Evolutionary conservation across 2,888 invertebrate species (phyloP), one percentile per base, ranked within the genome.

Genomic region (Meloe dianella): DNA sequence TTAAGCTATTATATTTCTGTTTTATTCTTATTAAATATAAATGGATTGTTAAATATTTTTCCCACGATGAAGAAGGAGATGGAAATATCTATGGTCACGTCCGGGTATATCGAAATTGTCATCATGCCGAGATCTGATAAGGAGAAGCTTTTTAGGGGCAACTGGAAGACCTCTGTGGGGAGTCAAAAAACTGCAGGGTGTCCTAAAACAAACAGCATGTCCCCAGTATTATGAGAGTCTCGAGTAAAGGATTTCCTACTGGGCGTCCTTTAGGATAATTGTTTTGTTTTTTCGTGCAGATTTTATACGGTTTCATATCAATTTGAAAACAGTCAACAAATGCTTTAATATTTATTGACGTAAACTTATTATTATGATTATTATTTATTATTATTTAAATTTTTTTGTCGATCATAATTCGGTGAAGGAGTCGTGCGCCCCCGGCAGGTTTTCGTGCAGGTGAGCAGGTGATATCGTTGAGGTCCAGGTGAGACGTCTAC

Each of bases 101-200:
- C 69, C 63, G 80, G 77, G 79, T 75, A 79, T 79, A 80, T 81
- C 78, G 80, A 78, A 83, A 83, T 83, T 83, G 83, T 83, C 83
- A 83, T 83, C 83, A 81, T 82, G 83, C 81, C 77, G 83, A 82
- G 83, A 83, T 83, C 83, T 83, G 83, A 83, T 83, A 83, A 83
- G 81, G 77, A 78, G 81, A 77, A 78, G 81, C 81, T 81, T 81
- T 81, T 80, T 80, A 76, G 78, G 80, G 81, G 77, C 79, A 75
- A 71, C 73, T 66, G 74, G 68, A 61, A 51, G 74, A 73, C 72
- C 79, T 68, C 74, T 76, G 74, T 80, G 80, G 80, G 77, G 72
- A 74, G 73, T 77, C 64, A 64, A 38, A 66, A 64, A 71, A 61
- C 79, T 71, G 71, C 81, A 78, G 82, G 83, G 79, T 69, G 81